Conservation (phyloP, 2,888 invertebrate genomes). For the Meghimatium bilineatum region DNA sequence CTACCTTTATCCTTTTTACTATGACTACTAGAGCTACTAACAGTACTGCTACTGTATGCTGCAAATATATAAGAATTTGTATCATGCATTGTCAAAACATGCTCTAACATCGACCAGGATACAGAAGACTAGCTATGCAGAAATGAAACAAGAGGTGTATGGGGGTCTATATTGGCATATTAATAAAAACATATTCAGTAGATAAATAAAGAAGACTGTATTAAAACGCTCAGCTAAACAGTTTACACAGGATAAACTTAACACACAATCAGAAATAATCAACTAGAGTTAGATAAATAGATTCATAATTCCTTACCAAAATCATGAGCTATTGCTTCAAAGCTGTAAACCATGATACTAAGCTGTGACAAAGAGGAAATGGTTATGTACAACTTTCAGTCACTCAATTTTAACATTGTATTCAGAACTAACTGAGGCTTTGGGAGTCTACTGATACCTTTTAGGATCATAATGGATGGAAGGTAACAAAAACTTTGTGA, state of each 20-base stretch:
- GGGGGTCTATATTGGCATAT: no score
- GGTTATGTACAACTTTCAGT: no score
- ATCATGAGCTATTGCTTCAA: no score
- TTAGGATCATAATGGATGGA: no score
- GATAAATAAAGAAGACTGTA: neutral
- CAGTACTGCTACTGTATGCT: constrained; percentile 42
- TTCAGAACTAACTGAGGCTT: no score
- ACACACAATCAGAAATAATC: neutral
- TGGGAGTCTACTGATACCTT: no score
- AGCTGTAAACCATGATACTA: no score
- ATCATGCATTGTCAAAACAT: constrained; percentile 8
- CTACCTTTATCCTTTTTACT: constrained; percentile 32
- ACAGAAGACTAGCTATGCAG: neutral
- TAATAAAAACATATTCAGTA: no score
- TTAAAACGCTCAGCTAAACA: neutral
- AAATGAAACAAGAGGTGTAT: neutral
- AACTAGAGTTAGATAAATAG: neutral
- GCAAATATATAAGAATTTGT: constrained; percentile 35
- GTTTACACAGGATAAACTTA: neutral
- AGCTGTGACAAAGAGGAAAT: no score
- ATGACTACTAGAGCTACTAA: constrained; percentile 46
- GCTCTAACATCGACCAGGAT: neutral
- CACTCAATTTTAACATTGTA: no score
- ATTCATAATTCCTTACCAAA: no score
- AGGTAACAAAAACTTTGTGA: no score